Percentiles rank a stretch among this genome's conserved stretches.
Evolutionary conservation across 2,797 vertebrate species (phyloP).

Genomic region (Diplodus puntazzo): DNA sequence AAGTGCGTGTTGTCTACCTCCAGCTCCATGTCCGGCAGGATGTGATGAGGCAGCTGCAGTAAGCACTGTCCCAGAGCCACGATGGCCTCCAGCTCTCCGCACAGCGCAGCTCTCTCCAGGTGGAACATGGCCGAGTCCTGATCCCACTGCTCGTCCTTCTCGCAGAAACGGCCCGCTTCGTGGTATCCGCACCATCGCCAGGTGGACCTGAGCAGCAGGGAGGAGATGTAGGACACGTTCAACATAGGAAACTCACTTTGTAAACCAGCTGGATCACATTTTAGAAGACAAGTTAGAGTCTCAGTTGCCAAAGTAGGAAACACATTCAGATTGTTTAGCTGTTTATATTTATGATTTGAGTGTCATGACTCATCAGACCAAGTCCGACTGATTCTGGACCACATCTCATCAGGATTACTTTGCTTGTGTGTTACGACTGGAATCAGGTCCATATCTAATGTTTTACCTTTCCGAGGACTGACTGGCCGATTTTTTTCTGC

Average conservation of each 20-base stretch:
- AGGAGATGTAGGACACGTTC: background rate
- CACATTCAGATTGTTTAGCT: too few relatives aligned
- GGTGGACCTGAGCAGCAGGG: slow-evolving; percentile 88
- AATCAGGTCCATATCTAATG: too few relatives aligned
- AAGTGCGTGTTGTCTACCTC: slow-evolving; percentile 82
- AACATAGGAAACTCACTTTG: background rate
- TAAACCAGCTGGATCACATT: background rate
- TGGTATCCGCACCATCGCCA: slow-evolving; percentile 98
- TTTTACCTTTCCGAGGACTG: slow-evolving; percentile 93
- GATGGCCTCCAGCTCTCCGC: slow-evolving; percentile 97
- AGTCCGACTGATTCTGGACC: too few relatives aligned
- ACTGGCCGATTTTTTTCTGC: slow-evolving; percentile 95
- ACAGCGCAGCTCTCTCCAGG: slow-evolving; percentile 93
- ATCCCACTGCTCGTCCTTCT: slow-evolving; percentile 93
- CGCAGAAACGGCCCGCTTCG: slow-evolving; percentile 93
- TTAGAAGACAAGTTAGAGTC: too few relatives aligned
- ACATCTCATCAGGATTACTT: too few relatives aligned
- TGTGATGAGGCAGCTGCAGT: slow-evolving; percentile 94
- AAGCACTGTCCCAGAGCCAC: slow-evolving; percentile 92
- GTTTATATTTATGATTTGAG: too few relatives aligned
- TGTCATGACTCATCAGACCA: too few relatives aligned
- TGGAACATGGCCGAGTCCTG: slow-evolving; percentile 92
- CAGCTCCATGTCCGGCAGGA: slow-evolving; percentile 89
- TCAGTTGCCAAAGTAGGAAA: too few relatives aligned
- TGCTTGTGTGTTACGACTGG: too few relatives aligned